phyloP scores from a whole-genome alignment of 1,140 invertebrate species.

The Drosophila pallidifrons region DNA sequence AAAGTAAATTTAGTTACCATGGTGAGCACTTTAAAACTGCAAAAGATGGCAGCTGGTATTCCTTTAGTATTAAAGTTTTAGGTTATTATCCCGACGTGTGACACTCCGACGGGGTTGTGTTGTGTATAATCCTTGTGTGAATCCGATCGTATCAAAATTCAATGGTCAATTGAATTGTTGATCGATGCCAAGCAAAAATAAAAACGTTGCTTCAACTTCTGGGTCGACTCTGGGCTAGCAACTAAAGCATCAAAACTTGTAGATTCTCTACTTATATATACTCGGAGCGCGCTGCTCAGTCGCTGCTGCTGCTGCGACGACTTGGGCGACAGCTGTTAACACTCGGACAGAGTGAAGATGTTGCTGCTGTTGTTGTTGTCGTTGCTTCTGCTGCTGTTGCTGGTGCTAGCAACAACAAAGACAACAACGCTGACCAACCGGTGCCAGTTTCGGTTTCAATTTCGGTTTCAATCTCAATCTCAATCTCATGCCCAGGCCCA shows the following conservation, averaged over 20 bases:
- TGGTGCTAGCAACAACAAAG: neutral
- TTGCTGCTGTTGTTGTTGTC: slow-evolving; percentile 33
- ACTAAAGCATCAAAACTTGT: slow-evolving; percentile 84
- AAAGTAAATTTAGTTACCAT: slow-evolving; percentile 66
- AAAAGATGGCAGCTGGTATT: slow-evolving; percentile 49
- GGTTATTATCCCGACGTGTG: slow-evolving; percentile 41
- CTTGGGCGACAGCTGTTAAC: slow-evolving; percentile 80
- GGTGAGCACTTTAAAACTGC: slow-evolving; percentile 76
- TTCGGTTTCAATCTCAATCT: slow-evolving; percentile 25
- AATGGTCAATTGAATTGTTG: slow-evolving; percentile 84
- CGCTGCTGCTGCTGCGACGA: slow-evolving; percentile 23
- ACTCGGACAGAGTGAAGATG: slow-evolving; percentile 61
- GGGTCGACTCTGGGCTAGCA: slow-evolving; percentile 84
- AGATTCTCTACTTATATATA: slow-evolving; percentile 85
- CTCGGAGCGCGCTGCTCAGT: slow-evolving; percentile 63
- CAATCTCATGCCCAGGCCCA: slow-evolving; percentile 17
- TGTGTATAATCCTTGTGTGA: slow-evolving; percentile 65
- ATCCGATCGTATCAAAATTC: slow-evolving; percentile 84
- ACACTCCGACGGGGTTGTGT: slow-evolving; percentile 36
- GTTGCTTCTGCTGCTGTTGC: slow-evolving; percentile 1
- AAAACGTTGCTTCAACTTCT: slow-evolving; percentile 81
- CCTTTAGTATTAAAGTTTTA: slow-evolving; percentile 35
- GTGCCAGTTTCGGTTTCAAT: slow-evolving; percentile 27
- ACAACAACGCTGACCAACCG: slow-evolving; percentile 49
- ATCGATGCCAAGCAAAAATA: slow-evolving; percentile 76